Evolutionary conservation across 1,140 invertebrate genomes (phyloP).

Genomic region (Dinothrombium tinctorium): DNA sequence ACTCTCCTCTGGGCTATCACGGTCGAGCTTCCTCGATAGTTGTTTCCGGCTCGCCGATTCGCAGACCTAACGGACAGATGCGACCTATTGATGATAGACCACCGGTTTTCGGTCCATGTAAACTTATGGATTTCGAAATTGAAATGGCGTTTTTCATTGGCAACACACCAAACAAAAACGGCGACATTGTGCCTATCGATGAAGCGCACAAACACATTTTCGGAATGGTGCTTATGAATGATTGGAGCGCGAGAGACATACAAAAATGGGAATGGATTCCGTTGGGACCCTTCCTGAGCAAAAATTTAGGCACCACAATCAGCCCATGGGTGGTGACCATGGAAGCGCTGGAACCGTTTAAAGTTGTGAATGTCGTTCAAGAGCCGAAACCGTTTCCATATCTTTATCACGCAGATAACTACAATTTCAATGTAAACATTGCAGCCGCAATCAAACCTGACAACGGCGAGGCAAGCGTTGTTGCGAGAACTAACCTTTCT

Average conservation of each 20-base stretch:
- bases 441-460: too few relatives aligned
- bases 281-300: slow-evolving; percentile 86
- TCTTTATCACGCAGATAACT: too few relatives aligned
- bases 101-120: slow-evolving; percentile 62
- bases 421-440: too few relatives aligned
- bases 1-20: slow-evolving; percentile 90
- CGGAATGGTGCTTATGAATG: slow-evolving; percentile 94
- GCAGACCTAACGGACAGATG: slow-evolving; percentile 70
- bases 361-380: slow-evolving; percentile 37
- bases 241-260: slow-evolving; percentile 66
- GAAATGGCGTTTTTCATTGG: slow-evolving; percentile 86
- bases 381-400: too few relatives aligned
- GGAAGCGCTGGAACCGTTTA: slow-evolving; percentile 73
- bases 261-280: slow-evolving; percentile 94
- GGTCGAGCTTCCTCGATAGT: slow-evolving; percentile 85
- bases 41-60: slow-evolving; percentile 72
- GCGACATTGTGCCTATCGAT: slow-evolving; percentile 52
- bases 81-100: slow-evolving; percentile 44
- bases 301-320: slow-evolving; percentile 84
- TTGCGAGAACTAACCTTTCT: slow-evolving; percentile 25
- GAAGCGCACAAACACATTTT: slow-evolving; percentile 83
- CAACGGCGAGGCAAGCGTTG: too few relatives aligned
- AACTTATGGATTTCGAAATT: slow-evolving; percentile 83
- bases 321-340: slow-evolving; percentile 95
- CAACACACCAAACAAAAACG: slow-evolving; percentile 49